A percentile compares a stretch with the other conserved stretches of the same genome.
These are phyloP conservation scores for Pyrocephalus nanus DNA, from an alignment of 2,797 vertebrate genomes.

Conservation along the genomic window DNA sequence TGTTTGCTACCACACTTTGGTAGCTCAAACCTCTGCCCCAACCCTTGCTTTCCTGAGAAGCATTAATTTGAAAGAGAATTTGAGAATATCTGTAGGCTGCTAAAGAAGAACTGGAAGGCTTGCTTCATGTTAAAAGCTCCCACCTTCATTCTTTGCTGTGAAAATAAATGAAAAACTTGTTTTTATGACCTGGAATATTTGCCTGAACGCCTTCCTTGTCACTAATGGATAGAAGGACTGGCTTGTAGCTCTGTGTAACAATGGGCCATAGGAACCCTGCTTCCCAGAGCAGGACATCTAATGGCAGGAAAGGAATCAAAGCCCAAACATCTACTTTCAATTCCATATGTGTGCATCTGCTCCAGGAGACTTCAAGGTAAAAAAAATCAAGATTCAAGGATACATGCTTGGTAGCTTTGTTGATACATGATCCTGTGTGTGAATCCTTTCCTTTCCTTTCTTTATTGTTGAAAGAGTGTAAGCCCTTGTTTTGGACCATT, in stretches of 20 bases:
- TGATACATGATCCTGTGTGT: background rate
- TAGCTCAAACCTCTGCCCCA: background rate
- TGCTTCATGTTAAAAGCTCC: background rate
- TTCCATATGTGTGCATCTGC: background rate
- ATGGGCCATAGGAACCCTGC: background rate
- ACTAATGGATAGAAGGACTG: background rate
- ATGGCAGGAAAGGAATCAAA: background rate
- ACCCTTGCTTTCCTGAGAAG: background rate
- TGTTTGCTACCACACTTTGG: background rate
- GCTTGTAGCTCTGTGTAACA: background rate
- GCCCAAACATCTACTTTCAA: background rate
- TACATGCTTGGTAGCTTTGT: background rate
- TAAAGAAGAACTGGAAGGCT: background rate
- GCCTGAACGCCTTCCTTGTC: background rate
- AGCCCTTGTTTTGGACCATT: background rate
- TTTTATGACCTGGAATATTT: fast-evolving
- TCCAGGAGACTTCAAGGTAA: background rate
- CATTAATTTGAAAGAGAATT: background rate
- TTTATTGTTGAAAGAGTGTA: background rate
- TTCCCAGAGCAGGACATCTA: background rate
- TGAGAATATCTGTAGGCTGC: background rate
- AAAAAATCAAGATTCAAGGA: background rate
- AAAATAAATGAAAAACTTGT: background rate
- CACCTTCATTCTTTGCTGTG: background rate
- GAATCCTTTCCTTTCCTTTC: background rate